A percentile compares a stretch with the other conserved stretches of the same genome.
Evolutionary conservation across 2,888 invertebrate species (phyloP).

Genomic region (Heptascelio sp.): DNA sequence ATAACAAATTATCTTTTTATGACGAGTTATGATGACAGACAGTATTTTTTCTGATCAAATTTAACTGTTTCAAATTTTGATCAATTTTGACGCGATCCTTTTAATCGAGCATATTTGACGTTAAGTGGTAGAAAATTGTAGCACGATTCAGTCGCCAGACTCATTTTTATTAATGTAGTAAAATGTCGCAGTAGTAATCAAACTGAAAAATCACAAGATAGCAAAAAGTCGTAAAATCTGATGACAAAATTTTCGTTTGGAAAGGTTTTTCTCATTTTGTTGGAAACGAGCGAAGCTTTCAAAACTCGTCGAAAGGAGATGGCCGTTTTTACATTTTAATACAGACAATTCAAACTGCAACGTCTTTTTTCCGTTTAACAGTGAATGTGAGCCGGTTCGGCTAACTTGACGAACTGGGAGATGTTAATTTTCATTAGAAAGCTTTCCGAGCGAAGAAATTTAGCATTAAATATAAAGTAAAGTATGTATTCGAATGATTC

Average conservation of each 20-base stretch:
- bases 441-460: neutral
- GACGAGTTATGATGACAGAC: no score
- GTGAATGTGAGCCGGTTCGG: neutral
- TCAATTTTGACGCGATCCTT: no score
- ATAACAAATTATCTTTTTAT: no score
- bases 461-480: neutral
- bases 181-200: conserved; percentile 30
- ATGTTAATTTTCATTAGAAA: neutral
- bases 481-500: no score
- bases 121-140: conserved; percentile 38
- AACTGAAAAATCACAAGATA: conserved; percentile 37
- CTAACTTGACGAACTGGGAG: neutral
- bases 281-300: conserved; percentile 21
- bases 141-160: neutral
- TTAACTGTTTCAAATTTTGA: no score
- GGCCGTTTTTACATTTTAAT: conserved; percentile 32
- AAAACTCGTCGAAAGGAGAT: conserved; percentile 33
- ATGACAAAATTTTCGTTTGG: conserved; percentile 35
- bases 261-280: conserved; percentile 35
- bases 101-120: no score
- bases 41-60: no score
- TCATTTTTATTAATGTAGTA: conserved; percentile 23
- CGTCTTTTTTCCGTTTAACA: conserved; percentile 2
- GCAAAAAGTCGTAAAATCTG: conserved; percentile 36
- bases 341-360: neutral